Percentiles rank a stretch among this genome's conserved stretches.
phyloP scores from a whole-genome alignment of 1,140 invertebrate genomes.

The Philopotamus ludificatus region DNA sequence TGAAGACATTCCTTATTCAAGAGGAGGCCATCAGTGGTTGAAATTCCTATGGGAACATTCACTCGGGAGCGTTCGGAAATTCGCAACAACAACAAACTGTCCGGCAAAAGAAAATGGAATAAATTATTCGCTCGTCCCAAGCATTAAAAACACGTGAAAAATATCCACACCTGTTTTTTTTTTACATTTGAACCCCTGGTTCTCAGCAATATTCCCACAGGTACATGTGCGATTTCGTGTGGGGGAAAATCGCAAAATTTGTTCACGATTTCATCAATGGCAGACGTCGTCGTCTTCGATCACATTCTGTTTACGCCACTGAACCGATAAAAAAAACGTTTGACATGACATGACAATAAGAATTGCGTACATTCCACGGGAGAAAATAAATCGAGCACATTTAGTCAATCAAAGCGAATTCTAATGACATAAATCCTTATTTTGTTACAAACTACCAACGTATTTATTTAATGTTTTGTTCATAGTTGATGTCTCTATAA shows the following conservation, averaged over 20 bases:
- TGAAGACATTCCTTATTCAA: background rate
- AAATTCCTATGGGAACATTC: background rate
- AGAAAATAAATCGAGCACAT: too few relatives aligned
- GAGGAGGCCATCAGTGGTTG: background rate
- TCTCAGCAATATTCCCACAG: too few relatives aligned
- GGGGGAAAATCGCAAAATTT: background rate
- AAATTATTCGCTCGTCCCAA: background rate
- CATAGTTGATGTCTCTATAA: too few relatives aligned
- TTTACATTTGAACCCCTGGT: background rate
- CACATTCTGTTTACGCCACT: constrained; percentile 11
- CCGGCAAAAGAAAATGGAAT: background rate
- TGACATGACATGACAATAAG: background rate
- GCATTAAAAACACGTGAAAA: background rate
- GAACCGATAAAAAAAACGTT: constrained; percentile 14
- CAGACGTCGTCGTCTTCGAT: constrained; percentile 8
- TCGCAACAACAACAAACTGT: background rate
- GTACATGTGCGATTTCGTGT: too few relatives aligned
- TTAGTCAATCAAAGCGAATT: too few relatives aligned
- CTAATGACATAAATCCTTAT: too few relatives aligned
- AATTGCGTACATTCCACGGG: too few relatives aligned
- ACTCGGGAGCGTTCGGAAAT: background rate
- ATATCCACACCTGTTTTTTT: background rate
- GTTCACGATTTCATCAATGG: constrained; percentile 10
- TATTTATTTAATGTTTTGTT: too few relatives aligned
- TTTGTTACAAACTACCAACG: too few relatives aligned